phyloP scores from a whole-genome alignment of 2,888 invertebrate genomes.

The Pandemis corylana region DNA sequence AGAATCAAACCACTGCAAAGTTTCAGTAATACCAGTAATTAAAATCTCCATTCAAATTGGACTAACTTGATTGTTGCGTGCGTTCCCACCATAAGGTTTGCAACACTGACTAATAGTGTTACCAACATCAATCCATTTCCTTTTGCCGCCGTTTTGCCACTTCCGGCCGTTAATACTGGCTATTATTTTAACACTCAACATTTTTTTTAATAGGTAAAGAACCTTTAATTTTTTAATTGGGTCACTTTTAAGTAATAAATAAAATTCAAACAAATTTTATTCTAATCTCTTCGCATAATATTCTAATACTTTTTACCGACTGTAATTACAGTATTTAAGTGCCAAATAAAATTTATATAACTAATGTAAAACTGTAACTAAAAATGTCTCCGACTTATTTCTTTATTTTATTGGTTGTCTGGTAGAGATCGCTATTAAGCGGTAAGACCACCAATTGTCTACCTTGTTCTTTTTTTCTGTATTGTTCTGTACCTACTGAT shows the following conservation, averaged over 20 bases:
- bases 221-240: not conserved
- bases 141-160: slow-evolving; percentile 36
- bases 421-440: no score
- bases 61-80: slow-evolving; percentile 40
- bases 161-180: slow-evolving; percentile 39
- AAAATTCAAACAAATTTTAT: no score
- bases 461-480: no score
- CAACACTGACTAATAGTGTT: slow-evolving; percentile 45
- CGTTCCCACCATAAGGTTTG: slow-evolving; percentile 33
- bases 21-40: slow-evolving; percentile 8
- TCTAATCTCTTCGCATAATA: no score
- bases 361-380: no score
- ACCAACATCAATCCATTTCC: slow-evolving; percentile 41
- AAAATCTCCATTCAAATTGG: slow-evolving; percentile 18
- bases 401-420: no score
- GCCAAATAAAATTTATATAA: no score
- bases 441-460: no score
- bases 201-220: not conserved
- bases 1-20: not conserved
- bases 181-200: slow-evolving; percentile 32
- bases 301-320: no score
- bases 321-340: no score
- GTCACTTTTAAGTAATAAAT: not conserved
- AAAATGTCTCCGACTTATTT: no score
- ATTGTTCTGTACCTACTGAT: no score